phyloP scores from a whole-genome alignment of 2,888 invertebrate genomes.

The Girardia tigrina region DNA sequence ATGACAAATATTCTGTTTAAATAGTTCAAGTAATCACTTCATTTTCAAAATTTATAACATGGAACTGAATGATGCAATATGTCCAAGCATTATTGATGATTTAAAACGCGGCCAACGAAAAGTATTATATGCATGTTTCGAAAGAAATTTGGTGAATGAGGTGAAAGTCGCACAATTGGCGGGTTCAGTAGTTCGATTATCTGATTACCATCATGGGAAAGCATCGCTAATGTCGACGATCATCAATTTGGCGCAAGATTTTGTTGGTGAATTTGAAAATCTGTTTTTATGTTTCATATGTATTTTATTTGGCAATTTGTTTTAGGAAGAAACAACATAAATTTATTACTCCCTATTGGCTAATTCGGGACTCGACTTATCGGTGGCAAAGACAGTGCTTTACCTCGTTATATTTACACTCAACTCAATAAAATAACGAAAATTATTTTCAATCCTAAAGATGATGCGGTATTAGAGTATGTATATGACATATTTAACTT shows the following conservation, averaged over 20 bases:
- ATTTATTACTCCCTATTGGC: conserved; percentile 79
- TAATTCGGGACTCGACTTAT: conserved; percentile 77
- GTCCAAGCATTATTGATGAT: conserved; percentile 65
- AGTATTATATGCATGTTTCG: conserved; percentile 52
- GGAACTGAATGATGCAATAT: too few relatives aligned
- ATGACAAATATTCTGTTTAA: too few relatives aligned
- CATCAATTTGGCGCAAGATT: conserved; percentile 90
- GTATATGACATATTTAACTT: too few relatives aligned
- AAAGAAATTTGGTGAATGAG: conserved; percentile 67
- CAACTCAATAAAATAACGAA: conserved; percentile 65
- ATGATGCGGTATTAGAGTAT: conserved; percentile 65
- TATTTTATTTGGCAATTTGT: too few relatives aligned
- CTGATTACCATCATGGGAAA: conserved; percentile 97
- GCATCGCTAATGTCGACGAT: conserved; percentile 80
- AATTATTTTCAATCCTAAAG: conserved; percentile 70
- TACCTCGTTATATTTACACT: conserved; percentile 94
- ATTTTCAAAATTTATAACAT: too few relatives aligned
- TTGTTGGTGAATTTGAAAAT: too few relatives aligned
- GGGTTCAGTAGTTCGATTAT: conserved; percentile 87
- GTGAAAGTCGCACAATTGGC: conserved; percentile 68
- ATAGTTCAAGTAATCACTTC: too few relatives aligned
- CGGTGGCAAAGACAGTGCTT: conserved; percentile 92
- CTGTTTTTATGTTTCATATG: too few relatives aligned
- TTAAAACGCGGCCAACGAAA: conserved; percentile 86
- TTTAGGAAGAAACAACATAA: conserved; percentile 79